phyloP scores from a whole-genome alignment of 2,888 invertebrate genomes.

The Diarsia mendica region DNA sequence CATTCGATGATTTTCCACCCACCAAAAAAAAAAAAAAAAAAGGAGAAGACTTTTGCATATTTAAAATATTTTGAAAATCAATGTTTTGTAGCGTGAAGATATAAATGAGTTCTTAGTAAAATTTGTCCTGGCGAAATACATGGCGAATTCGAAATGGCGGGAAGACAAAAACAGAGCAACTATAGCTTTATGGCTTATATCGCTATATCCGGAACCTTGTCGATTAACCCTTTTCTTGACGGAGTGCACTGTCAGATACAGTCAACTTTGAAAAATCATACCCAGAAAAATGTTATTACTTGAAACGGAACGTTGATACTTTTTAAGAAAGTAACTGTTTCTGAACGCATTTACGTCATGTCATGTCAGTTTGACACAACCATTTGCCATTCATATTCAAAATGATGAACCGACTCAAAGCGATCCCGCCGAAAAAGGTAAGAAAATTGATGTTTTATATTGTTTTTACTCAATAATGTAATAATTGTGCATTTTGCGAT shows the following conservation, averaged over 20 bases:
- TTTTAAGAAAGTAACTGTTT: neutral
- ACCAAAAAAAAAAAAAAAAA: too few species aligned
- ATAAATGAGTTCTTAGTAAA: too few species aligned
- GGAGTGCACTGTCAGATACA: neutral
- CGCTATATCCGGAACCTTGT: too few species aligned
- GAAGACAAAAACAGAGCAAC: too few species aligned
- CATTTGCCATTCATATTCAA: neutral
- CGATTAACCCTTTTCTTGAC: neutral
- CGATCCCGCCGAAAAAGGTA: neutral
- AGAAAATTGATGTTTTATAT: neutral
- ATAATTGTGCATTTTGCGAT: neutral
- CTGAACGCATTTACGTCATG: neutral
- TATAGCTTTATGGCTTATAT: too few species aligned
- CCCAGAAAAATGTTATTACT: neutral
- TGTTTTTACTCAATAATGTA: constrained; percentile 3
- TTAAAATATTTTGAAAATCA: too few species aligned
- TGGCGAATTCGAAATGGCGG: too few species aligned
- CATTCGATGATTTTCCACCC: too few species aligned
- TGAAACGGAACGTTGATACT: neutral
- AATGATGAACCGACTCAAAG: constrained; percentile 3
- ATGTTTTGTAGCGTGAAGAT: too few species aligned
- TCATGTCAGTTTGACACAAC: neutral
- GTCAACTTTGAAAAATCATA: constrained; percentile 1
- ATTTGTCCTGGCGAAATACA: too few species aligned
- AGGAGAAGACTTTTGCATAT: too few species aligned